phyloP scores from a whole-genome alignment of 2,113 vertebrate genomes.

The Rhipidura dahli region DNA sequence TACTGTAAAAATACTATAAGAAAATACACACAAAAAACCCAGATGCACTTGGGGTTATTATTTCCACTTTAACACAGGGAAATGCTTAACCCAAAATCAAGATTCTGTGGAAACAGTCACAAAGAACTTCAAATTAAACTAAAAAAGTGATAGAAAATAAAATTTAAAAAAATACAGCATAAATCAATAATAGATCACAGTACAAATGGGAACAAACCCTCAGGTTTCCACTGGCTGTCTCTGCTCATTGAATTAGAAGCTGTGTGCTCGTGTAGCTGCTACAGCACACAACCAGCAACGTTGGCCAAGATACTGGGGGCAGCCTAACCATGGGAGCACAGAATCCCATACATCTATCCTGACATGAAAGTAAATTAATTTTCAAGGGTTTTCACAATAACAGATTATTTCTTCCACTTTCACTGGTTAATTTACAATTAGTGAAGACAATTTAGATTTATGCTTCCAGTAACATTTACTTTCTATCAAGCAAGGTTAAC shows the following conservation, averaged over 20 bases:
- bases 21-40: background rate
- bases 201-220: background rate
- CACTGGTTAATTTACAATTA: background rate
- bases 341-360: background rate
- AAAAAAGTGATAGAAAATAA: background rate
- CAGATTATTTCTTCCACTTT: background rate
- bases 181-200: background rate
- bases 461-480: background rate
- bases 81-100: background rate
- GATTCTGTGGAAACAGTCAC: background rate
- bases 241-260: background rate
- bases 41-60: background rate
- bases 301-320: background rate
- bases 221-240: background rate
- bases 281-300: background rate
- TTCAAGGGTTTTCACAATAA: background rate
- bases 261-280: background rate
- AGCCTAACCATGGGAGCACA: background rate
- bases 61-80: background rate
- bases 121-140: background rate
- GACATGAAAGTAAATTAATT: background rate
- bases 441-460: background rate
- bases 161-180: background rate
- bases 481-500: background rate
- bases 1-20: background rate